Base-by-base conservation (phyloP, 2,113 vertebrate genomes). In the Paradisaea rubra region DNA sequence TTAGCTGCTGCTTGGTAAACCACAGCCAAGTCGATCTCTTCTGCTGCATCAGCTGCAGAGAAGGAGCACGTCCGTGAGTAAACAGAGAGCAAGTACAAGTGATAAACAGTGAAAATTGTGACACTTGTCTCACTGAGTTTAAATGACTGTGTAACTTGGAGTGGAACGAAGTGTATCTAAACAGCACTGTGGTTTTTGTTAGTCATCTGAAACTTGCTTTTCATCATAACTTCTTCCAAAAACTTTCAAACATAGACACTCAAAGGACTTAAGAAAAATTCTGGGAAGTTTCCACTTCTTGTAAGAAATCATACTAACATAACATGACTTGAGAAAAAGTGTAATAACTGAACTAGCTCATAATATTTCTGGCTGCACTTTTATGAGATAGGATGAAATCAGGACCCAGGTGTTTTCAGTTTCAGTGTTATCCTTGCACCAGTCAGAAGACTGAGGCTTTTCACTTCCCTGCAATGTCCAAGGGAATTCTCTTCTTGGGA, bases 1-100 rank as follows among this genome's bases (percentile, higher is more conserved):
- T 97, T 98, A 63, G 98, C 98, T 11, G 99, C 98, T 61, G 98
- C 98, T 83, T 99, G 98, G 86, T 98, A 98, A 69, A 99, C 98
- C 91, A 98, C 96, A 88, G 97, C 97, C 87, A 99, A 94, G 88
- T 99, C 98, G 3, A 98, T 93, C 87, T 99, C 99, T 93, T 99
- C 98, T 50, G 97, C 95, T 82, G 98, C 97, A 90, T 99, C 98
- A 97, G 97, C 98, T 98, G 76, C 60, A 82, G 57, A 52, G 66
- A 79, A 76, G 35, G 42, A 77, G 77, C 56, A 91, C 21, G 57
- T 87, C 76, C 37, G 4, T 80, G n/a, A 85, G 70, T 71, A 87
- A 84, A 45, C 6, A 37, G 47, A 61, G 15, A 49, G 35, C 25
- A 86, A 91, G 81, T 69, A 85, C 35, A 47, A 68, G 60, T 71